Base-by-base conservation (phyloP, 2,797 vertebrate species). In the Leuciscus waleckii region DNA sequence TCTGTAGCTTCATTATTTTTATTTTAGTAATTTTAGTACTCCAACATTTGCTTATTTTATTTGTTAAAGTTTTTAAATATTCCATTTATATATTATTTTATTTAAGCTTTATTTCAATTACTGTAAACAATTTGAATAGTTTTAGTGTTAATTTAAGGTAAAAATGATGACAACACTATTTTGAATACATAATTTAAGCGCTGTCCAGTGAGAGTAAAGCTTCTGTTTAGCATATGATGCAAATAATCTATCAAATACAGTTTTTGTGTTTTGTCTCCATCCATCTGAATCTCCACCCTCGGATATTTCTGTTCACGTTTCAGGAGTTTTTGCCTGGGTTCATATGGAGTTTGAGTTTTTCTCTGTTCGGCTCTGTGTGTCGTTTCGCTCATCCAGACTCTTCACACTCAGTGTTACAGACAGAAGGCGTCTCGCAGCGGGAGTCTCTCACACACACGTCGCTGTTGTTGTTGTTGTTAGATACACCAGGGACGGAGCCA, bases 341-440 rank as follows among this genome's bases (percentile, higher is more conserved):
- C 54, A 78, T 84, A 69, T 86, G 88, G 88, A 92, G 81, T 90
- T 88, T 87, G 51, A 21, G 51, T 21, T 54, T 54, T 21, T 90
- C 90, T 79, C 91, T 90, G 90, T 92, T 93, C 39, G 39, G 2
- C 39, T 43, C 41, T 13, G 43, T 43, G 4, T 43, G 11, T 29
- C 29, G 11, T 43, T 43, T 43, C 93, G 93, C 90, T 91, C 92
- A 90, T 89, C 91, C 90, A 89, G 37, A 58, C 51, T 9, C 39
- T 61, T 63, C 29, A 73, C 54, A 46, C 37, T 35, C 11, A 2
- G 14, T 2, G 21, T 51, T n/a, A 3, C 49, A 58, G 51, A 73
- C 68, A 63, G 69, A 82, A 61, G 69, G 80, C 26, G 19, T 6
- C 7, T 43, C 54, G 7, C 80, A 58, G 69, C 69, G 14, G 69